Evolutionary conservation across 2,797 vertebrate genomes (phyloP).

Genomic region (Psittacula derbiana): DNA sequence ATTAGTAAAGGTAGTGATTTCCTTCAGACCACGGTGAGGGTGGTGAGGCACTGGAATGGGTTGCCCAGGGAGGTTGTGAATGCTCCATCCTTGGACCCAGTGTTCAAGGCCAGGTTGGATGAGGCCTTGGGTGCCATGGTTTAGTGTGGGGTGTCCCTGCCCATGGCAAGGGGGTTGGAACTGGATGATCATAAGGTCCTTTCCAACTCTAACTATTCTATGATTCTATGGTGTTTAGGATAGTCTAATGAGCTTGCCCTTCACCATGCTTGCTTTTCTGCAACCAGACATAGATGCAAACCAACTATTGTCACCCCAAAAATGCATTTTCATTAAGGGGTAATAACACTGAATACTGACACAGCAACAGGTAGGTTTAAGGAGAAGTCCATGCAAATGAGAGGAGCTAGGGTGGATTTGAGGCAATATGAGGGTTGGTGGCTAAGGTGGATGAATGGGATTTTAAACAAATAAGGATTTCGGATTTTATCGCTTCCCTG

Average conservation of each 20-base stretch:
- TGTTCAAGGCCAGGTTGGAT: no score
- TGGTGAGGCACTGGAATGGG: no score
- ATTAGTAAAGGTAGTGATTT: not conserved
- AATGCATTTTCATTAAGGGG: not conserved
- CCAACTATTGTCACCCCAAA: not conserved
- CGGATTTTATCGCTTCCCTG: not conserved
- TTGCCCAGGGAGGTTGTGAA: no score
- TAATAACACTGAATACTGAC: not conserved
- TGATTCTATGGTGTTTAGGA: not conserved
- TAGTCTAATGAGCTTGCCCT: not conserved
- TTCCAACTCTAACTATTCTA: no score
- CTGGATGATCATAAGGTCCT: no score
- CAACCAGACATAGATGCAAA: not conserved
- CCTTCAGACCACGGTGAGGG: not conserved
- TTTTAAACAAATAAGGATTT: not conserved
- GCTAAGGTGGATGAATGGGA: not conserved
- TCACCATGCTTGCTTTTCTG: not conserved
- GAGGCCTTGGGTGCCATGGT: no score
- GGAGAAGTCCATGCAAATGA: not conserved
- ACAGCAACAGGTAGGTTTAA: not conserved
- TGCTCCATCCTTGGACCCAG: no score
- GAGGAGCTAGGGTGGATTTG: not conserved
- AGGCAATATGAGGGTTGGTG: rapidly evolving
- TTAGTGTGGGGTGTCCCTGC: no score
- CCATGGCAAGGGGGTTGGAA: no score